A percentile compares a stretch with the other conserved stretches of the same genome.
phyloP scores from a whole-genome alignment of 1,140 invertebrate species.

The Pseudomyrmex pallidus region DNA sequence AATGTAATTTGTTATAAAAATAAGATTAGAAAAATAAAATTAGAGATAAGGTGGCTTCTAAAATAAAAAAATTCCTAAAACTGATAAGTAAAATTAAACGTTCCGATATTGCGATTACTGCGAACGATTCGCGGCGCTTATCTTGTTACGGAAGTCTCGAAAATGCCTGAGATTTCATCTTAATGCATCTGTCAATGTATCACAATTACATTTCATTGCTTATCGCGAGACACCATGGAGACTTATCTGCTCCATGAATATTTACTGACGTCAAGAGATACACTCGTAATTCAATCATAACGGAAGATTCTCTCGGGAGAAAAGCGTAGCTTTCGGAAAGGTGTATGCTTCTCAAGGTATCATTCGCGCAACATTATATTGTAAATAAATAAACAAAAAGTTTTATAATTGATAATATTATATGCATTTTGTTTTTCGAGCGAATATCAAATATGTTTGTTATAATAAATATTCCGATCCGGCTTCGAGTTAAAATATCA shows the following conservation, averaged over 20 bases:
- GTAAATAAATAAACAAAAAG: too few species aligned
- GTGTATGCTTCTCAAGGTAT: not conserved
- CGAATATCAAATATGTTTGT: not conserved
- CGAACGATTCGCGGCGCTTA: not conserved
- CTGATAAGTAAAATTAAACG: too few species aligned
- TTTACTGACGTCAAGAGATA: conserved; percentile 13
- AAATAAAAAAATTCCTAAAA: not conserved
- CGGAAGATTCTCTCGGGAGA: conserved; percentile 1
- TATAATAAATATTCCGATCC: not conserved
- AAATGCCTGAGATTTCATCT: not conserved
- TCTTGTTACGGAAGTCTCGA: not conserved
- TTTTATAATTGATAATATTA: not conserved
- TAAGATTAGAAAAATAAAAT: too few species aligned
- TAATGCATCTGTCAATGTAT: conserved; percentile 32
- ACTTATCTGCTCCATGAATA: conserved; percentile 37
- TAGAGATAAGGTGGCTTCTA: too few species aligned
- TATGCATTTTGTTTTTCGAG: not conserved
- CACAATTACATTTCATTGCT: conserved; percentile 49
- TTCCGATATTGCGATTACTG: not conserved
- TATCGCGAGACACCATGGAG: conserved; percentile 3
- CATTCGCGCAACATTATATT: not conserved
- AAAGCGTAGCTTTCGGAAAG: not conserved
- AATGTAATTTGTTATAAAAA: too few species aligned
- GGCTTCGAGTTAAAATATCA: not conserved
- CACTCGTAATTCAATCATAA: conserved; percentile 36